Conservation (phyloP, 2,888 invertebrate species). For the Cremastinae sp. region DNA sequence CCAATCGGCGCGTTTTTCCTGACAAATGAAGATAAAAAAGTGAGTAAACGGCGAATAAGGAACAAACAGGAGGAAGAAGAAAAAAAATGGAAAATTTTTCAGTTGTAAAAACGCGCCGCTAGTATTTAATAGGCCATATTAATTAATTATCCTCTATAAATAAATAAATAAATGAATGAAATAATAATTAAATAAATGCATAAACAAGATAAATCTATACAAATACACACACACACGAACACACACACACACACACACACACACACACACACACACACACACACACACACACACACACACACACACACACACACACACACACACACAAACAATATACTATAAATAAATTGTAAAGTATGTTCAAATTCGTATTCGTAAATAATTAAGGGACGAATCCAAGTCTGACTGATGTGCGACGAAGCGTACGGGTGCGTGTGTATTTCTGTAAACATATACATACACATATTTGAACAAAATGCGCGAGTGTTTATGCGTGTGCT, state of each 20-base stretch:
- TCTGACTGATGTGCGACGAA: slow-evolving; percentile 71
- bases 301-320: slow-evolving; percentile 26
- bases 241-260: not conserved
- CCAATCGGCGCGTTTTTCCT: slow-evolving; percentile 73
- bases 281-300: slow-evolving; percentile 6
- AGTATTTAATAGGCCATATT: slow-evolving; percentile 59
- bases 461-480: not conserved
- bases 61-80: slow-evolving; percentile 56
- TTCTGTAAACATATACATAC: slow-evolving; percentile 6
- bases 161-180: not conserved
- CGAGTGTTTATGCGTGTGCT: not conserved
- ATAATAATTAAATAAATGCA: slow-evolving; percentile 58
- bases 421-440: slow-evolving; percentile 41
- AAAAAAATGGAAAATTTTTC: slow-evolving; percentile 14
- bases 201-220: too few relatives aligned
- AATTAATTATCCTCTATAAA: slow-evolving; percentile 52
- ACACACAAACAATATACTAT: slow-evolving; percentile 27
- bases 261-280: slow-evolving; percentile 45
- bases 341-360: slow-evolving; percentile 74
- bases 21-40: slow-evolving; percentile 17
- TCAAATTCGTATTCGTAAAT: slow-evolving; percentile 69
- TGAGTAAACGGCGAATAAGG: not conserved
- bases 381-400: slow-evolving; percentile 67
- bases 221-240: slow-evolving; percentile 6
- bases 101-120: slow-evolving; percentile 48